phyloP scores from a whole-genome alignment of 2,888 invertebrate genomes.

The Chalcosyrphus nemorum region DNA sequence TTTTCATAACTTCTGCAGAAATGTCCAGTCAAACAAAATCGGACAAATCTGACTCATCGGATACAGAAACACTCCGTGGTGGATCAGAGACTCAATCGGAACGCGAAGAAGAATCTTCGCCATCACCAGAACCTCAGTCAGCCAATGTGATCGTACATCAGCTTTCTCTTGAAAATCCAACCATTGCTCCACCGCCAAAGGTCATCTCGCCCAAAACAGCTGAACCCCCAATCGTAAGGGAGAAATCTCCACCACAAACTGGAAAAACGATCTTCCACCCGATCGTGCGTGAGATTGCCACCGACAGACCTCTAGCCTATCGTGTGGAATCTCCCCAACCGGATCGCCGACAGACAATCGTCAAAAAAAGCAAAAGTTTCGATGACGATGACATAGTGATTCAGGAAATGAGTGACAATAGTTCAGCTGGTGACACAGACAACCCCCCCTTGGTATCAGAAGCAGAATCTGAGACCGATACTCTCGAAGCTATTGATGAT shows the following conservation, averaged over 20 bases:
- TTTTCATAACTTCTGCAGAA: background rate
- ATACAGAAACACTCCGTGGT: conserved; percentile 17
- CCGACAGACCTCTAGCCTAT: conserved; percentile 64
- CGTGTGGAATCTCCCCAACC: conserved; percentile 76
- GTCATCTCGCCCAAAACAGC: background rate
- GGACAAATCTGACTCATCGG: conserved; percentile 3
- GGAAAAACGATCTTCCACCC: conserved; percentile 33
- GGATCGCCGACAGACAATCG: conserved; percentile 7
- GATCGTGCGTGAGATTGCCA: conserved; percentile 33
- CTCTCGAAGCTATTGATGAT: conserved; percentile 76
- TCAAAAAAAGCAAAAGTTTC: conserved; percentile 74
- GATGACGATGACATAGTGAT: conserved; percentile 74
- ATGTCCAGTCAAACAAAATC: background rate
- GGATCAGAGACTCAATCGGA: conserved; percentile 2
- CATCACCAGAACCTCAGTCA: background rate
- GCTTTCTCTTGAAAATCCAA: background rate
- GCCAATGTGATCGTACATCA: background rate
- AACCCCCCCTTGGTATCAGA: conserved; percentile 85
- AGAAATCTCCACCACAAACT: conserved; percentile 7
- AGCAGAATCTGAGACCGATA: conserved; percentile 84
- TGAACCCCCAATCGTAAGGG: background rate
- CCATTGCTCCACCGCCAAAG: background rate
- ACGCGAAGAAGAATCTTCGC: background rate
- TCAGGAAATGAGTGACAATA: conserved; percentile 80
- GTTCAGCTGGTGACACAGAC: conserved; percentile 81